A percentile compares a stretch with the other conserved stretches of the same genome.
Conservation (phyloP, 30 jellyfish, hydroid and myxozoan genomes). For the Aurelia aurita region DNA sequence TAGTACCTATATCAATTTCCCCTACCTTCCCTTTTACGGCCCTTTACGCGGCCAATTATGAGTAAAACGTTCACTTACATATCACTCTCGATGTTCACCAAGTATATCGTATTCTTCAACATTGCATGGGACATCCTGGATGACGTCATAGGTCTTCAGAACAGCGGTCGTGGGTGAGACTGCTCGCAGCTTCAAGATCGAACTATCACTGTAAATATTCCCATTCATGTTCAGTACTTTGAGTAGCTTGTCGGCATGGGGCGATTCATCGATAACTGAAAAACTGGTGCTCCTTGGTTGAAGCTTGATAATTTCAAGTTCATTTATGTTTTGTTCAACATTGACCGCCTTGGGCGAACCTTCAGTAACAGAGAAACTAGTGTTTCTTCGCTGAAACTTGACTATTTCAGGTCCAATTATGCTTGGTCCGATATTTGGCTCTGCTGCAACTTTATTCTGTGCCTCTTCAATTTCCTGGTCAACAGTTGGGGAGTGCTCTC, state of each 20-base stretch:
- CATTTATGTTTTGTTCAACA: too few species aligned
- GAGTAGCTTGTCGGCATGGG: background rate
- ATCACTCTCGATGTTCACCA: conserved; percentile 38
- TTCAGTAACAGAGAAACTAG: background rate
- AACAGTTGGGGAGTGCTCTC: too few species aligned
- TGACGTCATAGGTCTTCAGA: conserved; percentile 69
- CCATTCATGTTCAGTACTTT: background rate
- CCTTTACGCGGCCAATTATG: too few species aligned
- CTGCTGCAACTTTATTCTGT: too few species aligned
- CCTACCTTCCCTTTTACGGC: conserved; percentile 1
- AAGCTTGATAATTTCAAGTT: too few species aligned
- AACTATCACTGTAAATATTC: background rate
- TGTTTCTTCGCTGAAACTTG: too few species aligned
- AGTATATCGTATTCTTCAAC: conserved; percentile 54
- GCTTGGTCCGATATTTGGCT: too few species aligned
- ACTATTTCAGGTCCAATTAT: too few species aligned
- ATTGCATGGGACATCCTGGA: conserved; percentile 30
- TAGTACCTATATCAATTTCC: background rate
- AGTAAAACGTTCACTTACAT: too few species aligned
- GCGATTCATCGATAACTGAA: background rate
- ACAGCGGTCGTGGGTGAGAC: conserved; percentile 52
- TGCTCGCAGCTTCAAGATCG: conserved; percentile 4
- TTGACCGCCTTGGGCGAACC: conserved; percentile 13
- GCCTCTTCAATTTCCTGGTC: too few species aligned
- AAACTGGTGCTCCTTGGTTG: background rate